Percentiles rank a stretch among this genome's conserved stretches.
Conservation (phyloP, 2,113 vertebrate genomes). For the Coptodon bakossiorum region DNA sequence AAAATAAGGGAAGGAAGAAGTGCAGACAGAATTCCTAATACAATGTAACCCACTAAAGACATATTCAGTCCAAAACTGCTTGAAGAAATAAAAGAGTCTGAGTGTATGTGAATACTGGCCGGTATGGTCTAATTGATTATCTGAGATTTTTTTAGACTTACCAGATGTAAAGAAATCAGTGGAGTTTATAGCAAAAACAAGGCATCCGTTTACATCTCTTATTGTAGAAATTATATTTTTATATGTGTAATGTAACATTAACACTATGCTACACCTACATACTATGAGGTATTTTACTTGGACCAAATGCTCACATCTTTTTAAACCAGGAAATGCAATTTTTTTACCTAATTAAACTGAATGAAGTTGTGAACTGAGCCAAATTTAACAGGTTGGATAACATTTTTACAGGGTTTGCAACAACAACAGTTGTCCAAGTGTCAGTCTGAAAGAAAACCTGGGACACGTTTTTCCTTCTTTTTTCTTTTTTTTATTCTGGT, state of each 20-base stretch:
- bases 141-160: not conserved
- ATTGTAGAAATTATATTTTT: not conserved
- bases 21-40: not conserved
- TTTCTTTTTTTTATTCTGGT: not conserved
- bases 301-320: not conserved
- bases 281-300: not conserved
- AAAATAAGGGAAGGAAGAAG: not conserved
- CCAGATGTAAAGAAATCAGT: not conserved
- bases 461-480: not conserved
- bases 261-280: not conserved
- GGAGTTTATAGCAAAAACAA: not conserved
- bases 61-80: not conserved
- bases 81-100: not conserved
- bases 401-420: not conserved
- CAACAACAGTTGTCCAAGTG: not conserved
- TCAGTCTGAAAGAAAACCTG: not conserved
- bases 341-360: not conserved
- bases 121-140: not conserved
- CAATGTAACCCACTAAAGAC: not conserved
- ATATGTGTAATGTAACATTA: not conserved
- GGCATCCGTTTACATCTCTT: not conserved
- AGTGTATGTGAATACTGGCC: not conserved
- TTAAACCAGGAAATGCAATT: not conserved
- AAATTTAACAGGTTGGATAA: not conserved
- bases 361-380: not conserved